Conservation (phyloP, 1,140 invertebrate genomes). For the Heterodera schachtii region DNA sequence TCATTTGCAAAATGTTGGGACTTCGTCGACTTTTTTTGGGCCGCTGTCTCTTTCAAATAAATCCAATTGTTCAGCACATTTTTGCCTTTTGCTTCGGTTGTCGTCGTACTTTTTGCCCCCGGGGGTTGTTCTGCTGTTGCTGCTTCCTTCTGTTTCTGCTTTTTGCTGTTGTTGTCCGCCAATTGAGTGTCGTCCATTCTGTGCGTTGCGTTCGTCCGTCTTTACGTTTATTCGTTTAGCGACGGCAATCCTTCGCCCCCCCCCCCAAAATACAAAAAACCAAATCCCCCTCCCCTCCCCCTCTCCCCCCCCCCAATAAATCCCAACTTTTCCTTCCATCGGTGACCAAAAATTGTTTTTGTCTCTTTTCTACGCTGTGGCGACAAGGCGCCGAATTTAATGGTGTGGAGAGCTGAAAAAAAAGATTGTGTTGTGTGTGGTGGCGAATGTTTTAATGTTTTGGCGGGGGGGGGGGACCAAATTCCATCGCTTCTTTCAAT, state of each 20-base stretch:
- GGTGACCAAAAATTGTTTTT: constrained; percentile 9
- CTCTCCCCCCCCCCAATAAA: no score
- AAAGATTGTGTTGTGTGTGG: neutral
- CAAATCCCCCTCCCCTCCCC: neutral
- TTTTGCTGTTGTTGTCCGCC: constrained; percentile 4
- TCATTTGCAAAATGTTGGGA: constrained; percentile 1
- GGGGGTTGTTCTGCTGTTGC: neutral
- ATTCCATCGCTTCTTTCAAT: no score
- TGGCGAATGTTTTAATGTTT: neutral
- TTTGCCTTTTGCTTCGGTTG: neutral
- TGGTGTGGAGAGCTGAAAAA: neutral
- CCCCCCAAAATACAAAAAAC: neutral
- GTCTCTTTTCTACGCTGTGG: neutral
- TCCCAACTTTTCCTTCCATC: neutral
- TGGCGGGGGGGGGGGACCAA: no score
- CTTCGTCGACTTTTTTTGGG: neutral
- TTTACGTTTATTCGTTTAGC: neutral
- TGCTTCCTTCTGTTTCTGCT: neutral
- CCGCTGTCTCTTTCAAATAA: neutral
- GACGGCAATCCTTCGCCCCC: neutral
- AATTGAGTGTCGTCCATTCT: neutral
- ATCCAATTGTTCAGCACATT: neutral
- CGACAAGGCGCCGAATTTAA: constrained; percentile 20
- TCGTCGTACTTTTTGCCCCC: no score
- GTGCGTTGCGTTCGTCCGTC: neutral